Evolutionary conservation across 2,797 vertebrate genomes (phyloP).

Genomic region (Dendrocincla tyrannina): DNA sequence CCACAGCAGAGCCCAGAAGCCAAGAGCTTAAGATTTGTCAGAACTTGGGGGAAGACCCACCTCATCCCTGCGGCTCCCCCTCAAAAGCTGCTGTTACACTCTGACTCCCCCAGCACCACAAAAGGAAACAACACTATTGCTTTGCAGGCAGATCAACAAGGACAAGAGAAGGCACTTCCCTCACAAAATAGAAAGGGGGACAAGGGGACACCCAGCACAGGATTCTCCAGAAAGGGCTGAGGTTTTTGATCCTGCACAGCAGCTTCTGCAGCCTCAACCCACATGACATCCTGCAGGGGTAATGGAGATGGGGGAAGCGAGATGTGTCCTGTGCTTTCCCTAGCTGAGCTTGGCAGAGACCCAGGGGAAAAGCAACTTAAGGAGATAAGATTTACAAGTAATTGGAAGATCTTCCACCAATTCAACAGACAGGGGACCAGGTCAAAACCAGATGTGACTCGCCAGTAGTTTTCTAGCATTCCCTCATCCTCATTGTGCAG

Average conservation of each 20-base stretch:
- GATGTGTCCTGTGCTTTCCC: not conserved
- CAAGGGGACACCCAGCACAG: not conserved
- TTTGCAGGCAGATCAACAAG: not conserved
- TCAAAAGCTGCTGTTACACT: not conserved
- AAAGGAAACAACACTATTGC: rapidly evolving
- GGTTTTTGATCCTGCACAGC: not conserved
- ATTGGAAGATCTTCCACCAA: slow-evolving; percentile 18
- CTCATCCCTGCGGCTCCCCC: not conserved
- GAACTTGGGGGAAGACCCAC: rapidly evolving
- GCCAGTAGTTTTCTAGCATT: slow-evolving; percentile 14
- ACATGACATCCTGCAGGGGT: not conserved
- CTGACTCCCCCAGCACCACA: rapidly evolving
- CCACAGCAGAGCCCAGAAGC: not conserved
- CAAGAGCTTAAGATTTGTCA: not conserved
- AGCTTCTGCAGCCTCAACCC: not conserved
- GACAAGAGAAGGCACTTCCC: not conserved
- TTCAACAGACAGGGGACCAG: not conserved
- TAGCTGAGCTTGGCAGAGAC: not conserved
- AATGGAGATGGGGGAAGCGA: not conserved
- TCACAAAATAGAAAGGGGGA: rapidly evolving
- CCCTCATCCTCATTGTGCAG: not conserved
- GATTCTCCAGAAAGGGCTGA: not conserved
- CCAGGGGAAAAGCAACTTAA: slow-evolving; percentile 8
- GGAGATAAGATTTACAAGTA: slow-evolving; percentile 47
- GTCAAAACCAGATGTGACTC: slow-evolving; percentile 24